A percentile compares a stretch with the other conserved stretches of the same genome.
Evolutionary conservation across 2,888 invertebrate genomes (phyloP).

Genomic region (Bombylius discolor): DNA sequence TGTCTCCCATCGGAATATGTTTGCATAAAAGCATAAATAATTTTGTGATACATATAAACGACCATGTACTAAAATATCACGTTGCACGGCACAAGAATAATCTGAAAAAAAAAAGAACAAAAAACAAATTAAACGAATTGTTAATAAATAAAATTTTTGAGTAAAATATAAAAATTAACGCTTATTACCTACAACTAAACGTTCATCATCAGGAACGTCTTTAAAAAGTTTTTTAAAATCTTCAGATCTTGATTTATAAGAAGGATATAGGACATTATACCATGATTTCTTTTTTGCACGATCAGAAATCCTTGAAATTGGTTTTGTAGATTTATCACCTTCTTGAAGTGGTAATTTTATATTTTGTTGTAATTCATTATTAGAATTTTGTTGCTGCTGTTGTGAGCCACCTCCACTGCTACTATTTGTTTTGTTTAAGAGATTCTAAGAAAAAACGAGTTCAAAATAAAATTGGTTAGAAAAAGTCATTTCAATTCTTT

Average conservation of each 20-base stretch:
- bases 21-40: constrained; percentile 93
- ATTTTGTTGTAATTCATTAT: background rate
- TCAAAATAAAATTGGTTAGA: background rate
- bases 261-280: constrained; percentile 78
- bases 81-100: constrained; percentile 93
- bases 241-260: constrained; percentile 84
- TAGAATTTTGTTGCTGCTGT: constrained; percentile 12
- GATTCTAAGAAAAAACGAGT: constrained; percentile 14
- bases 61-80: constrained; percentile 91
- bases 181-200: constrained; percentile 78
- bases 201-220: constrained; percentile 78
- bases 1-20: constrained; percentile 96
- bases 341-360: constrained; percentile 7
- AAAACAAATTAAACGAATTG: background rate
- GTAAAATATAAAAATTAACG: too few relatives aligned
- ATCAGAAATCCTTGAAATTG: constrained; percentile 34
- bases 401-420: background rate
- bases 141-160: too few relatives aligned
- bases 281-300: constrained; percentile 69
- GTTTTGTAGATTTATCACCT: constrained; percentile 23
- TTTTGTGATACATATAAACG: constrained; percentile 90
- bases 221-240: constrained; percentile 89
- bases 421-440: constrained; percentile 19
- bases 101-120: constrained; percentile 43
- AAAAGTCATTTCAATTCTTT: too few relatives aligned